Evolutionary conservation across 1,140 invertebrate genomes (phyloP).

Genomic region (Leptinotarsa defecta): DNA sequence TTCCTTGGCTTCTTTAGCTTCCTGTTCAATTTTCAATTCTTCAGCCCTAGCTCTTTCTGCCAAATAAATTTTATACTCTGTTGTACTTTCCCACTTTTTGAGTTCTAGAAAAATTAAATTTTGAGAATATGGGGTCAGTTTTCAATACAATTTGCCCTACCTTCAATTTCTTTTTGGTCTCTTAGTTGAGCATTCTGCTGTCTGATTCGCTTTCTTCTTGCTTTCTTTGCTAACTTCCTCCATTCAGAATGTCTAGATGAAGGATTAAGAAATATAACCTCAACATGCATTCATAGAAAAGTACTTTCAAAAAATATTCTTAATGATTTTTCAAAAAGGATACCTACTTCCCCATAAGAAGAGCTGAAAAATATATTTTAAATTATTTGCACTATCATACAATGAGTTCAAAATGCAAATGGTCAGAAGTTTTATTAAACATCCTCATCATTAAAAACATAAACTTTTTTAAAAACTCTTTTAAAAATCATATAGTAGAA

Average conservation of each 20-base stretch:
- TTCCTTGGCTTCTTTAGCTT: conserved; percentile 30
- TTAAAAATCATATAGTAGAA: too few species aligned
- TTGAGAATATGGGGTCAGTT: too few species aligned
- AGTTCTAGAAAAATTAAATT: conserved; percentile 41
- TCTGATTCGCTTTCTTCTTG: conserved; percentile 55
- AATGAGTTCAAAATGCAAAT: too few species aligned
- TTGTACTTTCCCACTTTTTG: conserved; percentile 46
- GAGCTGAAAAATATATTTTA: neutral
- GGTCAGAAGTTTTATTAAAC: too few species aligned
- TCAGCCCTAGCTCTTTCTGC: conserved; percentile 47
- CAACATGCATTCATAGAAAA: conserved; percentile 14
- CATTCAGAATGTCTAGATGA: conserved; percentile 55
- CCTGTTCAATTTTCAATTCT: conserved; percentile 24
- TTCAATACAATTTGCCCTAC: conserved; percentile 33
- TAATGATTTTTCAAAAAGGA: conserved; percentile 49
- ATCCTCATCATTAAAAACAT: too few species aligned
- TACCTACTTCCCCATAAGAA: conserved; percentile 54
- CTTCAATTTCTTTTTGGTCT: conserved; percentile 45
- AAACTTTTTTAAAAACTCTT: too few species aligned
- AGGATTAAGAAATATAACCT: conserved; percentile 51
- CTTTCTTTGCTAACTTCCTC: conserved; percentile 58
- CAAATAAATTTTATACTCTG: conserved; percentile 51
- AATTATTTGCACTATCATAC: too few species aligned
- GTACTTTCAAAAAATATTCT: conserved; percentile 15
- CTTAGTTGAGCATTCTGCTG: conserved; percentile 53